Conservation (phyloP, 2,797 vertebrate species). For the Chloroceryle amazona region DNA sequence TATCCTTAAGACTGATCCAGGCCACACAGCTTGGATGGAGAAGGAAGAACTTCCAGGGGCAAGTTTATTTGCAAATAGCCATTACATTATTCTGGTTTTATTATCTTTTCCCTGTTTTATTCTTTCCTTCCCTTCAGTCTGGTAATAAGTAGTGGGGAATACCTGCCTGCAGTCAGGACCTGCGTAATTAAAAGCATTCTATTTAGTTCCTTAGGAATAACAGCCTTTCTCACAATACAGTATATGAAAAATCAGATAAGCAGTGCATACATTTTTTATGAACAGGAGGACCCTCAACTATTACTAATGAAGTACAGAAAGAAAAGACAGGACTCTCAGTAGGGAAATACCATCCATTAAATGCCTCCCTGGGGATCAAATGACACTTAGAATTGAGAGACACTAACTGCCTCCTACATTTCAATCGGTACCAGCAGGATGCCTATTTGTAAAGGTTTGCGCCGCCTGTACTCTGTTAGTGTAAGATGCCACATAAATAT, state of each 20-base stretch:
- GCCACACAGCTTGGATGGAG: neutral
- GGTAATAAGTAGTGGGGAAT: neutral
- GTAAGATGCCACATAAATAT: slow-evolving; percentile 29
- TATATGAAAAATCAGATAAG: slow-evolving; percentile 21
- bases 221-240: neutral
- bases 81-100: neutral
- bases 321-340: neutral
- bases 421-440: neutral
- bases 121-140: neutral
- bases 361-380: slow-evolving; percentile 22
- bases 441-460: slow-evolving; percentile 5
- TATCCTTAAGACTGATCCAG: neutral
- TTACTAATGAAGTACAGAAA: slow-evolving; percentile 19
- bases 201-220: neutral
- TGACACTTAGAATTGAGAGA: slow-evolving; percentile 35
- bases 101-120: neutral
- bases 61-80: neutral
- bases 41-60: neutral
- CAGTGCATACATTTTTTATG: slow-evolving; percentile 48
- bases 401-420: neutral
- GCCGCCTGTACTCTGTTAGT: neutral
- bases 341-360: slow-evolving; percentile 40
- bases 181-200: neutral
- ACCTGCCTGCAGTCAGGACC: neutral
- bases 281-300: slow-evolving; percentile 1